Base-by-base conservation (phyloP, 2,888 invertebrate genomes). In the Cenopis cana region DNA sequence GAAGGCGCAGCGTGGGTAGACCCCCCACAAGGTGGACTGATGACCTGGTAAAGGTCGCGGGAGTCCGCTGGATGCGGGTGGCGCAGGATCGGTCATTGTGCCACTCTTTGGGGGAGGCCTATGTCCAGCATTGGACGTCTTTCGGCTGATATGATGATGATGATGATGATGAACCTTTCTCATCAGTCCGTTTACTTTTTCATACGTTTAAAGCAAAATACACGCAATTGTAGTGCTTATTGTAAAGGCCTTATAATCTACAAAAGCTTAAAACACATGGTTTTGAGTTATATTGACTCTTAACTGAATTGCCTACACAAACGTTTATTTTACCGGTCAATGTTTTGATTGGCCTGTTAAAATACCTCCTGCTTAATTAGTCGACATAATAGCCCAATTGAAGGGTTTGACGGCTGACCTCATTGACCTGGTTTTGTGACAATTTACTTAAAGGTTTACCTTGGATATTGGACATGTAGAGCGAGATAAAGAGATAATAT, bases 371-470 rank as follows among this genome's bases (percentile, higher is more conserved):
- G 50, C 54, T 69, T 66, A 70, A 70, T 70, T 65, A 70, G 54
- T 60, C 33, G 46, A 55, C 65, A 60, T 33, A 59, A 59, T 49
- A 20, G 52, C 3, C 20, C 70, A 29, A 46, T 66, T 29, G n/a
- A 24, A 60, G 65, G 70, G 59, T 70, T 66, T 60, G 65, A 55
- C 67, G 62, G 5, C 49, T 29, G 74, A 59, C 74, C 73, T 57
- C 75, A 73, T 76, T 76, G 74, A 61, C 76, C 76, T 69, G 20
- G 67, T 68, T 74, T 67, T 69, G 65, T 56, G 64, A 66, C 49
- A 66, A 66, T 69, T 66, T 68, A 33, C 50, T 41, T 24, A 50
- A 20, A 60, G 59, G 56, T 49, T 68, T 41, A 18, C 38, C 33
- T 46, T 33, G 18, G 12, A 0, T 12, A 24, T 12, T 54, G 24